phyloP scores from a whole-genome alignment of 1,140 invertebrate species.

The Chrysomallon squamiferum region DNA sequence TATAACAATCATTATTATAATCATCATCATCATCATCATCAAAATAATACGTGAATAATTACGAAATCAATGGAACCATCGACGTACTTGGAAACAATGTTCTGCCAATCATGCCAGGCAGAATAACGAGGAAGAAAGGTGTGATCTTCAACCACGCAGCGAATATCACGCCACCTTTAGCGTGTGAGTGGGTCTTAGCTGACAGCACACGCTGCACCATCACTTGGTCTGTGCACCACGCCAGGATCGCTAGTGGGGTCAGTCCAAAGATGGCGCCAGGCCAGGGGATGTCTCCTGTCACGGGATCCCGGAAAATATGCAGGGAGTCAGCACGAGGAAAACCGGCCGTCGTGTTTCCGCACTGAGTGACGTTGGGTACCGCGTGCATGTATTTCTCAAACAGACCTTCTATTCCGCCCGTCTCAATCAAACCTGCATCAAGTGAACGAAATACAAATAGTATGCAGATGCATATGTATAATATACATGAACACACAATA shows the following conservation, averaged over 20 bases:
- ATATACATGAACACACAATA: too few species aligned
- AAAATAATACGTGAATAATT: too few species aligned
- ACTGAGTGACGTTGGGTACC: constrained; percentile 43
- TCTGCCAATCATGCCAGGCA: constrained; percentile 67
- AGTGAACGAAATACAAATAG: background rate
- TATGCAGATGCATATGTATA: background rate
- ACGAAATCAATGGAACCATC: too few species aligned
- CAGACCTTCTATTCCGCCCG: constrained; percentile 62
- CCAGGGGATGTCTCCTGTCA: constrained; percentile 65
- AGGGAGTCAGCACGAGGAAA: constrained; percentile 55
- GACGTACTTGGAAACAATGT: constrained; percentile 58
- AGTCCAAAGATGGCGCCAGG: constrained; percentile 66
- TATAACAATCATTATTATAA: too few species aligned
- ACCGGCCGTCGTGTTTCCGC: constrained; percentile 17
- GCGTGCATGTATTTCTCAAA: constrained; percentile 57
- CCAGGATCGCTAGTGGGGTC: constrained; percentile 66
- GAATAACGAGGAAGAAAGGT: constrained; percentile 65
- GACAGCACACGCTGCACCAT: constrained; percentile 67
- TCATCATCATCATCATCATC: too few species aligned
- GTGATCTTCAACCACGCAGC: constrained; percentile 65
- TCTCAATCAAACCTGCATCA: constrained; percentile 39
- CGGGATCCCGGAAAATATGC: constrained; percentile 60
- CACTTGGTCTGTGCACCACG: constrained; percentile 69
- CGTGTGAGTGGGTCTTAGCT: constrained; percentile 65
- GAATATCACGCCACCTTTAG: constrained; percentile 65